Conservation (phyloP, 2,888 invertebrate species). For the Calameuta filiformis region DNA sequence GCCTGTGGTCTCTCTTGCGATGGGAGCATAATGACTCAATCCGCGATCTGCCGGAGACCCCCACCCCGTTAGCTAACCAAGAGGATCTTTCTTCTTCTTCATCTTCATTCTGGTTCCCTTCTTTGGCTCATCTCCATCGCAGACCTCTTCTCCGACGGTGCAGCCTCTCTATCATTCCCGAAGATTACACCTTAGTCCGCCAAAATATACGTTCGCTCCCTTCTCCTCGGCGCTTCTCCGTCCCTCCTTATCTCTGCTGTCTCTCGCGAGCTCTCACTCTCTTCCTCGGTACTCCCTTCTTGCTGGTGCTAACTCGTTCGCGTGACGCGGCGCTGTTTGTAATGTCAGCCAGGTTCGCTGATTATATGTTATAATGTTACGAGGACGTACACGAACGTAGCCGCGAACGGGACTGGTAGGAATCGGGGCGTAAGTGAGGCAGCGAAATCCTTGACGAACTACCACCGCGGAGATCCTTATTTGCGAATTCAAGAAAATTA, state of each 20-base stretch:
- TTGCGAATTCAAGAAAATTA: neutral
- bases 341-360: conserved; percentile 30
- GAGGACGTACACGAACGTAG: conserved; percentile 20
- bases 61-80: conserved; percentile 35
- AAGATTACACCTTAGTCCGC: conserved; percentile 14
- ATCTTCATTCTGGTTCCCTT: conserved; percentile 20
- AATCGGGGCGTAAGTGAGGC: neutral
- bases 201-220: conserved; percentile 26
- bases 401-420: neutral
- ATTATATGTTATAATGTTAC: conserved; percentile 48
- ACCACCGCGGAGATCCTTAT: neutral
- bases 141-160: conserved; percentile 11
- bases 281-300: conserved; percentile 1
- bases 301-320: conserved; percentile 40
- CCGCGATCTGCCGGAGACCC: conserved; percentile 60
- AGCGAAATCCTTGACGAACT: neutral
- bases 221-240: conserved; percentile 29
- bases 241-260: conserved; percentile 2
- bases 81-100: conserved; percentile 37
- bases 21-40: conserved; percentile 65
- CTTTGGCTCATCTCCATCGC: conserved; percentile 11
- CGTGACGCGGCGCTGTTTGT: conserved; percentile 46
- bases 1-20: conserved; percentile 61
- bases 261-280: conserved; percentile 14
- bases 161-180: conserved; percentile 24